These are phyloP conservation scores for Morphnarchus princeps DNA, from an alignment of 2,113 vertebrate genomes.

Conservation along the genomic window DNA sequence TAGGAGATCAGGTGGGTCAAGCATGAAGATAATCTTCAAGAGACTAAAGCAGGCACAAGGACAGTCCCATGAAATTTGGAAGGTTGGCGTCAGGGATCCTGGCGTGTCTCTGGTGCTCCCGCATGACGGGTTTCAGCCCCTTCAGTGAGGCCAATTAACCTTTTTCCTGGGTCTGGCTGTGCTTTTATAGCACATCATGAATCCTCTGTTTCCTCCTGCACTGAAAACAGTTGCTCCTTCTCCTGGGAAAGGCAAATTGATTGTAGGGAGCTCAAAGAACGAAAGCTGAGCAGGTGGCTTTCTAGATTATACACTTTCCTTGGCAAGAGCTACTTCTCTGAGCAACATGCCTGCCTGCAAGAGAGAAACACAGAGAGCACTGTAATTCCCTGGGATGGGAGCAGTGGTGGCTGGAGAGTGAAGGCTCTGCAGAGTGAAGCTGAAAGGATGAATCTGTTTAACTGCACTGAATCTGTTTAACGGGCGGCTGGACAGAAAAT, in stretches of 20 bases:
- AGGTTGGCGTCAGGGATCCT: not conserved
- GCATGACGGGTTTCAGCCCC: not conserved
- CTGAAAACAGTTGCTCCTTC: not conserved
- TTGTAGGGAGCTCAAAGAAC: not conserved
- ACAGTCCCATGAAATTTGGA: not conserved
- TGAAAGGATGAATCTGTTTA: slow-evolving; percentile 45
- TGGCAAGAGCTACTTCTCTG: slow-evolving; percentile 21
- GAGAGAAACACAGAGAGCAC: not conserved
- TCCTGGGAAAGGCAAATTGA: slow-evolving; percentile 18
- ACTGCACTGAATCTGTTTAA: slow-evolving; percentile 31
- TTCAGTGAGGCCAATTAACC: not conserved
- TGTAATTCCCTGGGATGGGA: not conserved
- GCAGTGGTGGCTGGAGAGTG: not conserved
- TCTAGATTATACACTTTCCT: slow-evolving; percentile 1
- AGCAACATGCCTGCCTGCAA: not conserved
- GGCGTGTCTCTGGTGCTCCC: not conserved
- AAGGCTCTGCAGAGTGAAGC: slow-evolving; percentile 13
- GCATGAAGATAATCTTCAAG: not conserved
- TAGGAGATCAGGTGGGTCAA: too few species aligned
- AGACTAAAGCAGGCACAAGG: not conserved
- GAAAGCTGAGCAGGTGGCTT: slow-evolving; percentile 46
- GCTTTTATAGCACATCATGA: not conserved
- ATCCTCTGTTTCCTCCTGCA: not conserved
- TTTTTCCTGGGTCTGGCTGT: not conserved
- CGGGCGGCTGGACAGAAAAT: not conserved